Evolutionary conservation across 2,797 vertebrate species (phyloP).

Genomic region (Myotis myotis): DNA sequence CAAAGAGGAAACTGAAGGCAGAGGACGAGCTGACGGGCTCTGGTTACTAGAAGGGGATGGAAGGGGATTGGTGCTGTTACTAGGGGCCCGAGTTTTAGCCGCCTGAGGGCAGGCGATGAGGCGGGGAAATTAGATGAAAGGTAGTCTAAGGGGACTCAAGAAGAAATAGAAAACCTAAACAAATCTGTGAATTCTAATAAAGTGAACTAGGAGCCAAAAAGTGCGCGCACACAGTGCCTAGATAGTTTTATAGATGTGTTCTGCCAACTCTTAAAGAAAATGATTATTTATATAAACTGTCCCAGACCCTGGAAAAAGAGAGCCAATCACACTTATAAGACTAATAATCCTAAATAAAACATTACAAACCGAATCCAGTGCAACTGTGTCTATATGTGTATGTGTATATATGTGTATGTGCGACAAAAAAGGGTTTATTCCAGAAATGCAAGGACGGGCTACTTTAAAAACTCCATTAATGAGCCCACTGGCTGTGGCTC

Average conservation of each 20-base stretch:
- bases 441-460: not conserved
- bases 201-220: not conserved
- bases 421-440: not conserved
- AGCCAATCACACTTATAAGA: not conserved
- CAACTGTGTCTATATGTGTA: not conserved
- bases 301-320: not conserved
- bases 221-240: not conserved
- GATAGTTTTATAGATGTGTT: not conserved
- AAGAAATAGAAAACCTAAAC: not conserved
- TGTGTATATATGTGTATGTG: not conserved
- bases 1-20: not conserved
- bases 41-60: not conserved
- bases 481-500: not conserved
- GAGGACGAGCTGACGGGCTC: not conserved
- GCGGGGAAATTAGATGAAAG: not conserved
- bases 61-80: not conserved
- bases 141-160: not conserved
- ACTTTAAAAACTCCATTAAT: not conserved
- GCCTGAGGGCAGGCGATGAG: not conserved
- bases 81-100: not conserved
- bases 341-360: constrained; percentile 30
- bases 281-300: constrained; percentile 3
- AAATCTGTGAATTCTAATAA: not conserved
- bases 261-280: not conserved
- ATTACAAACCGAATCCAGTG: not conserved